phyloP scores from a whole-genome alignment of 2,888 invertebrate species.

The Stenodema calcarata region DNA sequence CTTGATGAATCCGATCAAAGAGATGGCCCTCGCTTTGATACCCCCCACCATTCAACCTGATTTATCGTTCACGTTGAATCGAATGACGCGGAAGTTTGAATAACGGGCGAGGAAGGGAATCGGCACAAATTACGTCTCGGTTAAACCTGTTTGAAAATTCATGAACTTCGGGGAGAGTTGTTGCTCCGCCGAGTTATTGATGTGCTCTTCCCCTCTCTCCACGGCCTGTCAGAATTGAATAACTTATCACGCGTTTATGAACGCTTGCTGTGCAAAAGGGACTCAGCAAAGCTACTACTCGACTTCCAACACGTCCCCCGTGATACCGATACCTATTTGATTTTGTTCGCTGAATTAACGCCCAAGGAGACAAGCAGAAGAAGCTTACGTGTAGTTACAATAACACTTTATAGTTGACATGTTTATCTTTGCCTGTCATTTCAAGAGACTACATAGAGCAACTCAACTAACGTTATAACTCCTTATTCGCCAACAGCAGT shows the following conservation, averaged over 20 bases:
- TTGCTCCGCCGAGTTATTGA: conserved; percentile 9
- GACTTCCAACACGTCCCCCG: neutral
- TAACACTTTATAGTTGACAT: too few relatives aligned
- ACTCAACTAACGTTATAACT: too few relatives aligned
- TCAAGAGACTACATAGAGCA: too few relatives aligned
- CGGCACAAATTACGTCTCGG: conserved; percentile 1
- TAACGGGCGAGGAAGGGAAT: neutral
- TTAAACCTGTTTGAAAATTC: conserved; percentile 26
- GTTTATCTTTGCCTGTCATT: too few relatives aligned
- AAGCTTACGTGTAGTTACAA: too few relatives aligned
- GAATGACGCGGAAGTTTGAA: conserved; percentile 1
- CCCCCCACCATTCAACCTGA: neutral
- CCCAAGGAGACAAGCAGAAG: neutral
- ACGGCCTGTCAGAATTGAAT: neutral
- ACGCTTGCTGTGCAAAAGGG: neutral
- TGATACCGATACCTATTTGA: neutral
- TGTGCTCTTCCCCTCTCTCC: neutral
- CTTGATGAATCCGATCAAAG: neutral
- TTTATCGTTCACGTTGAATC: neutral
- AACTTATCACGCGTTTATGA: conserved; percentile 23
- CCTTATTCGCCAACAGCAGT: too few relatives aligned
- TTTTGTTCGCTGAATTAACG: neutral
- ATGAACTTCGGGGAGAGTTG: neutral
- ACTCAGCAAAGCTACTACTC: neutral
- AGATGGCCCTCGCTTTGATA: neutral